A percentile compares a stretch with the other conserved stretches of the same genome.
Conservation (phyloP, 2,113 vertebrate species). For the Misgurnus anguillicaudatus region DNA sequence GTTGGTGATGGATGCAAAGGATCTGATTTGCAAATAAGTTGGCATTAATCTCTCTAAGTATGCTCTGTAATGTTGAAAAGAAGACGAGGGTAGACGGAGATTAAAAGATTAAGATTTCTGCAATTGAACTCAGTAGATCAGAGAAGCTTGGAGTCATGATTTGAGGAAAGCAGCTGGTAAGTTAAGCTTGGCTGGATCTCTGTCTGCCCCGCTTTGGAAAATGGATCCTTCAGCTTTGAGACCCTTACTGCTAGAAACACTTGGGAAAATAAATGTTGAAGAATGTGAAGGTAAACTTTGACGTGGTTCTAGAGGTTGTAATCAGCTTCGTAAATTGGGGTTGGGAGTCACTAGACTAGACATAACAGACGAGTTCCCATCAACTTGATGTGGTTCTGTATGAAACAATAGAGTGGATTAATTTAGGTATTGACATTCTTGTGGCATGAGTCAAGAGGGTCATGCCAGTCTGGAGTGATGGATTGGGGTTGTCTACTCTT, state of each 20-base stretch:
- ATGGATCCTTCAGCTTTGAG: constrained; percentile 30
- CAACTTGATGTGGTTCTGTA: constrained; percentile 47
- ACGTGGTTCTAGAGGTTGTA: constrained; percentile 21
- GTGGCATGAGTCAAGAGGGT: constrained; percentile 48
- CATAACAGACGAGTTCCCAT: constrained; percentile 56
- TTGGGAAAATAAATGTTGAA: constrained; percentile 18
- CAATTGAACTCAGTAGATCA: constrained; percentile 65
- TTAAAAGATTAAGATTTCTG: constrained; percentile 74
- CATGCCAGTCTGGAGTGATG: constrained; percentile 51
- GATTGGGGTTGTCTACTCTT: neutral
- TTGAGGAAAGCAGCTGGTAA: constrained; percentile 16
- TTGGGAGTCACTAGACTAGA: constrained; percentile 46
- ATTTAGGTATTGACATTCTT: constrained; percentile 58
- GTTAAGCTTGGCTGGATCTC: constrained; percentile 29
- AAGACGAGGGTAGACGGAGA: constrained; percentile 55
- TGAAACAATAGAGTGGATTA: constrained; percentile 47
- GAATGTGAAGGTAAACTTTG: constrained; percentile 48
- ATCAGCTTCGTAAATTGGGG: neutral
- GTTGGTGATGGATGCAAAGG: constrained; percentile 9
- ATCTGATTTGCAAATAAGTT: constrained; percentile 67
- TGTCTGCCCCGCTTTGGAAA: constrained; percentile 20
- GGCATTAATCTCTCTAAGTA: constrained; percentile 70
- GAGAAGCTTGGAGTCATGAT: constrained; percentile 54
- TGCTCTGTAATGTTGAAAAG: constrained; percentile 68
- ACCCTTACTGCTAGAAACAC: constrained; percentile 45